phyloP scores from a whole-genome alignment of 2,888 invertebrate genomes.

The Limnephilus lunatus region DNA sequence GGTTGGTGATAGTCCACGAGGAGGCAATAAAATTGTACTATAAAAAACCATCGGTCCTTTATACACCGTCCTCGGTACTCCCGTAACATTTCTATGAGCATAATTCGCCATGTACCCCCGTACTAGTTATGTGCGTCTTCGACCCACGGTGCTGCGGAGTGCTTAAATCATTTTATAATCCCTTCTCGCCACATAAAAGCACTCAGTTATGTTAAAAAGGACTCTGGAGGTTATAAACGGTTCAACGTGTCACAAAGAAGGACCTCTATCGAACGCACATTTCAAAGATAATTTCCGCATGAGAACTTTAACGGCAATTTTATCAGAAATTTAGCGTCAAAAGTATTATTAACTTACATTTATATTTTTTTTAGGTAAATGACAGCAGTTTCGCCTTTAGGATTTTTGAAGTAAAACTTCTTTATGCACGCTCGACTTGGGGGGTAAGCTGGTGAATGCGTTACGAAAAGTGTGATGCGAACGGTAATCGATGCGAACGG shows the following conservation, averaged over 20 bases:
- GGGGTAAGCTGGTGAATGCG: too few species aligned
- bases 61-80: neutral
- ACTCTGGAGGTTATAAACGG: neutral
- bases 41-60: neutral
- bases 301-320: neutral
- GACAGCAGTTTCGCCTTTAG: too few species aligned
- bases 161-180: conserved; percentile 33
- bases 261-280: neutral
- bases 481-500: too few species aligned
- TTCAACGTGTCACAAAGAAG: neutral
- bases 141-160: neutral
- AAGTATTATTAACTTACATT: too few species aligned
- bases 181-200: conserved; percentile 6
- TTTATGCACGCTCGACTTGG: too few species aligned
- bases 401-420: too few species aligned
- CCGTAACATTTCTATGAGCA: neutral
- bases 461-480: too few species aligned
- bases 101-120: neutral
- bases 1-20: too few species aligned
- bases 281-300: neutral
- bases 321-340: too few species aligned
- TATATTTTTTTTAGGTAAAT: too few species aligned
- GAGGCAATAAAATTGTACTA: neutral
- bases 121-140: neutral
- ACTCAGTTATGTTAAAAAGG: neutral